Evolutionary conservation across 2,113 vertebrate genomes (phyloP).

Genomic region (crab-eating macaque (Macaca fascicularis)): DNA sequence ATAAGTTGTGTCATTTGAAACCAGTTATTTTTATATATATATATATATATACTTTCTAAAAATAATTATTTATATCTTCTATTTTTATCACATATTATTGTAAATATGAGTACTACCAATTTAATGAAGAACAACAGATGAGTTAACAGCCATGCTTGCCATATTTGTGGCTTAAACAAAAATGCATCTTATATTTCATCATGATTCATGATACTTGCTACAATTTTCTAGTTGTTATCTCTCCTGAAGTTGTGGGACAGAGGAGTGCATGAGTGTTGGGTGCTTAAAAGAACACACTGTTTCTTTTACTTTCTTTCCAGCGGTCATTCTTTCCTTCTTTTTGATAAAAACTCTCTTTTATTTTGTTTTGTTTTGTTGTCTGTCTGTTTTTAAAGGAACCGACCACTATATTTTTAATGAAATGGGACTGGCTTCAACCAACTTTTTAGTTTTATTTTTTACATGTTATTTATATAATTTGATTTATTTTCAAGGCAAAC

Average conservation of each 20-base stretch:
- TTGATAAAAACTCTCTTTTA: background rate
- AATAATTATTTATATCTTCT: background rate
- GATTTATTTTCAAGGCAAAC: background rate
- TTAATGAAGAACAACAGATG: background rate
- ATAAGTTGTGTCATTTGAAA: background rate
- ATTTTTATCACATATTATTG: background rate
- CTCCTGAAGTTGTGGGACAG: background rate
- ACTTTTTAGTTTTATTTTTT: background rate
- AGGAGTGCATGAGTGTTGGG: background rate
- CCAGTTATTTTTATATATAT: background rate
- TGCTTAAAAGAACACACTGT: background rate
- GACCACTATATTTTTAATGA: background rate
- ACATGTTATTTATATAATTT: background rate
- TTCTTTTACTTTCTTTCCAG: background rate
- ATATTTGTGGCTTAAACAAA: background rate
- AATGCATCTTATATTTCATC: background rate
- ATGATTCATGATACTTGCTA: background rate
- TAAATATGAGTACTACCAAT: background rate
- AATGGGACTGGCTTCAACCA: background rate
- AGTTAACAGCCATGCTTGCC: background rate
- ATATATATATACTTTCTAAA: background rate
- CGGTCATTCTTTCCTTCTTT: background rate
- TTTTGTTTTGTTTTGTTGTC: too few relatives aligned
- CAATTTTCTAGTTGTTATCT: background rate
- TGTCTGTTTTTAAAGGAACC: background rate